These are phyloP conservation scores for Falco columbarius DNA, from an alignment of 2,797 vertebrate genomes.

Conservation along the genomic window DNA sequence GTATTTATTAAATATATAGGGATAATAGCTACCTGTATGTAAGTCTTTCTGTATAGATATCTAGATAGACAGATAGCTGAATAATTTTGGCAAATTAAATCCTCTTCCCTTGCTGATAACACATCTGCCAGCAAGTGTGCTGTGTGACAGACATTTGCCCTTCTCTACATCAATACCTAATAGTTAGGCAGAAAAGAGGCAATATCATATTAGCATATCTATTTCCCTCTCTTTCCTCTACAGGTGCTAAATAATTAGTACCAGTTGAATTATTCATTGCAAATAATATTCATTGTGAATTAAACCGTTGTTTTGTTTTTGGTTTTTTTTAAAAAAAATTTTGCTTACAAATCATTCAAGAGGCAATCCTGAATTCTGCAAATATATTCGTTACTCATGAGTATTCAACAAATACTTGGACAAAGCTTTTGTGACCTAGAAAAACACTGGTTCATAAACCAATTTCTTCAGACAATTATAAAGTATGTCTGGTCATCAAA, in stretches of 20 bases:
- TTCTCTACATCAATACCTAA: conserved; percentile 44
- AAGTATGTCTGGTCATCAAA: not conserved
- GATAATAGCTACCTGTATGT: not conserved
- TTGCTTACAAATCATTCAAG: conserved; percentile 59
- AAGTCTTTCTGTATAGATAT: not conserved
- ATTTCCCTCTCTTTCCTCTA: conserved; percentile 63
- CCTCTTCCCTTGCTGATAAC: conserved; percentile 25
- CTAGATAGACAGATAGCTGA: not conserved
- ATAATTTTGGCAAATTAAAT: conserved; percentile 1
- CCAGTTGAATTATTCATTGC: conserved; percentile 70
- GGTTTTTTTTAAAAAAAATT: not conserved
- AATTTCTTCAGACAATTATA: not conserved
- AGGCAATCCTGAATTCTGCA: conserved; percentile 14
- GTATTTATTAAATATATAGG: not conserved
- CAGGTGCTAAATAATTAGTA: conserved; percentile 76
- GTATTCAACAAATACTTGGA: conserved; percentile 23
- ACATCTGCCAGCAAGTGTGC: conserved; percentile 18
- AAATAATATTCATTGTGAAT: conserved; percentile 75
- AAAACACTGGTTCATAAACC: not conserved
- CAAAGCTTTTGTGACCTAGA: conserved; percentile 5
- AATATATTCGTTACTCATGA: not conserved
- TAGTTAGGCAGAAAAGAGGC: conserved; percentile 68
- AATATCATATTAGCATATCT: conserved; percentile 59
- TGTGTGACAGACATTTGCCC: conserved; percentile 31
- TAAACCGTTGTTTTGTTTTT: not conserved